phyloP scores from a whole-genome alignment of 2,888 invertebrate genomes.

The Zaprionus bogoriensis region DNA sequence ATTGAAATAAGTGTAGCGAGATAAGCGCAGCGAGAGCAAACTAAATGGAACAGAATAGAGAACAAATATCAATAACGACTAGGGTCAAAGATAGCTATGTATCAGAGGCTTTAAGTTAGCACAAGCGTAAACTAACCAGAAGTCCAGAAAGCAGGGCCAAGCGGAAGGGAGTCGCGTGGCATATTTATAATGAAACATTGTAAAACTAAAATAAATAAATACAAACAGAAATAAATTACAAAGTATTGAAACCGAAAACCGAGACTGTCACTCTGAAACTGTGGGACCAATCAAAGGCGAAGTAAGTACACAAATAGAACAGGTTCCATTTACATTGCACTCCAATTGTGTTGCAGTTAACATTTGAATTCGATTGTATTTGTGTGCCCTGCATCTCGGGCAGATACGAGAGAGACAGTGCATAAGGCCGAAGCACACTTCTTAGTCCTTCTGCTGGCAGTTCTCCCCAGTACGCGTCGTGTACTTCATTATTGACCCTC shows the following conservation, averaged over 20 bases:
- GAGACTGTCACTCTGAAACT: conserved; percentile 10
- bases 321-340: background rate
- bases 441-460: background rate
- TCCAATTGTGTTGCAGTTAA: background rate
- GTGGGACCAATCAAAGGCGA: background rate
- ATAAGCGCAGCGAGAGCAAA: conserved; percentile 34
- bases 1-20: conserved; percentile 45
- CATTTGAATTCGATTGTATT: background rate
- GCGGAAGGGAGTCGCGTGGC: conserved; percentile 28
- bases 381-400: background rate
- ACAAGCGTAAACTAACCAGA: conserved; percentile 27
- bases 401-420: background rate
- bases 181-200: conserved; percentile 66
- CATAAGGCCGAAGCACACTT: background rate
- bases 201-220: conserved; percentile 46
- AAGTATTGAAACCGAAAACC: conserved; percentile 42
- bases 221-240: conserved; percentile 27
- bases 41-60: conserved; percentile 37
- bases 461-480: conserved; percentile 4
- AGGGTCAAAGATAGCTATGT: conserved; percentile 49
- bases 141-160: conserved; percentile 39
- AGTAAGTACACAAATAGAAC: conserved; percentile 23
- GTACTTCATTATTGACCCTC: conserved; percentile 63
- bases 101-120: conserved; percentile 66
- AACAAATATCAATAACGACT: conserved; percentile 40